Evolutionary conservation across 2,797 vertebrate species (phyloP), one percentile per base, ranked within the genome.

Genomic region (Falco peregrinus): DNA sequence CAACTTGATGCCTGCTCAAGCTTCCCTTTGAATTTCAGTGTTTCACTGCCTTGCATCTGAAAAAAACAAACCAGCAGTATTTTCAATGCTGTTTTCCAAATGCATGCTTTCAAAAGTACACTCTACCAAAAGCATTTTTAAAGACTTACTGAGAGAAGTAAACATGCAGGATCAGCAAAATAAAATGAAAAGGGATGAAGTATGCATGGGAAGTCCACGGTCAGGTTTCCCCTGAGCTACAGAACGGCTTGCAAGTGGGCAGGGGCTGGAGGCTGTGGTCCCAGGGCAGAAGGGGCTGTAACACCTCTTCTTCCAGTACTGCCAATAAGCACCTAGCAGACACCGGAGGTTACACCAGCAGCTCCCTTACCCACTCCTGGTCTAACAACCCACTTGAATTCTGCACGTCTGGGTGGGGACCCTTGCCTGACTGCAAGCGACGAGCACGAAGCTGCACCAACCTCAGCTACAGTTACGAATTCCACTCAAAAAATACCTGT

Each of bases 301-400:
- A 10, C 3, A 6, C 15, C 51, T 63, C 35, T 76, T 10, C 31
- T 2, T 24, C n/a, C 76, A 50, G 61, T 13, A 33, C 65, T 63
- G 51, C 9, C 69, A 28, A 19, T 2, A 2, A 51, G 4, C 26
- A 19, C 1, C 0, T 7, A 4, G 5, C 1, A 37, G 29, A 14
- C 9, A 5, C 5, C 11, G 47, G 13, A 10, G 11, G 33, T 17
- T 37, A 39, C 5, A 59, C 19, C 26, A 77, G 10, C 45, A 14
- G 15, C 31, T 41, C 35, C 63, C 41, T 11, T 19, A 12, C 47
- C 47, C 39, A 5, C 25, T n/a, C 33, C 5, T 21, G 11, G 22
- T 33, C 60, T 2, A 41, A 53, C 29, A 10, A 51, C 11, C 39
- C 6, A 8, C 14, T 10, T 19, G 35, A 8, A 14, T 45, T 79